Base-by-base conservation (phyloP, 1,140 invertebrate genomes). In the Drosophila bocqueti region DNA sequence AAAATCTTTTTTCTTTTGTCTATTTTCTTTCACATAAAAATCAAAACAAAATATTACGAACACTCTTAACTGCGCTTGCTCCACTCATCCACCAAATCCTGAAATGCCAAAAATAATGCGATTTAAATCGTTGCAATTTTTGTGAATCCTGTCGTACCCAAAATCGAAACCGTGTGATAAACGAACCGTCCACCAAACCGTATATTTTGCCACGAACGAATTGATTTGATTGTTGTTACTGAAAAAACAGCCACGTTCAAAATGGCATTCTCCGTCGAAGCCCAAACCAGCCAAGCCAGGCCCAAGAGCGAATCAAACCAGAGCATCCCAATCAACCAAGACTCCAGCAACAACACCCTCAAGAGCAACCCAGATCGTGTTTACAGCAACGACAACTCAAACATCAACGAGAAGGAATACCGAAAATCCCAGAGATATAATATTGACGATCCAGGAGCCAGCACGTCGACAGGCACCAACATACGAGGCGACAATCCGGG, bases 401-500 rank as follows among this genome's bases (percentile, higher is more conserved):
- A 50, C 77, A 77, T 60, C 76, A 76, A 80, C 63, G 60, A 91
- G 38, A 76, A 81, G 58, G 74, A 87, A 18, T 78, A 57, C 91
- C 58, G 91, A 83, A 92, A 92, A 84, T 90, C 89, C 40, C 52
- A 79, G 57, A 83, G 80, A 86, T 83, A 90, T 92, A 90, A 92
- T 92, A 91, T 84, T 92, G 87, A 92, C 80, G 91, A 92, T 92
- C 87, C 91, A 71, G 91, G 91, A 92, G 87, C 91, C 86, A 83
- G 80, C 84, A 79, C 80, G 68, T 84, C 71, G 76, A 60, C 65
- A 75, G 79, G 74, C 40, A 24, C 4, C 61, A 71, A 89, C 50
- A 68, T 83, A 87, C 83, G 80, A 79, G 63, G 52, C 61, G 63
- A 46, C 40, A 43, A 38, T 11, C 65, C 58, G 49, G 47, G 59